A percentile compares a stretch with the other conserved stretches of the same genome.
Conservation (phyloP, 1,140 invertebrate species). For the Zaprionus ghesquierei region DNA sequence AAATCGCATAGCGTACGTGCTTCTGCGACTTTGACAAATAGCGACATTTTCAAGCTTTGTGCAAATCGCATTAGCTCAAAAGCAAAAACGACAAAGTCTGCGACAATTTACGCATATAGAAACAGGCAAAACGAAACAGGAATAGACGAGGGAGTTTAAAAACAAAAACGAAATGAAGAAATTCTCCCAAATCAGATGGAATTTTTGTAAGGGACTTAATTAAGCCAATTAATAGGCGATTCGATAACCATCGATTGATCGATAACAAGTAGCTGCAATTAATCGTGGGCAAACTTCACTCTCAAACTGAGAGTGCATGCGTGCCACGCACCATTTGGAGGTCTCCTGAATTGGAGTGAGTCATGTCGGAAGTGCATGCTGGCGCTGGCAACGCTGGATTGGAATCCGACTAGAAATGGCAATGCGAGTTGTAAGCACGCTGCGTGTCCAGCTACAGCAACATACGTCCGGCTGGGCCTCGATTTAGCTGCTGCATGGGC, state of each 20-base stretch:
- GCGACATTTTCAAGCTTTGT: background rate
- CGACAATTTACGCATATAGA: background rate
- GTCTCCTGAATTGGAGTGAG: constrained; percentile 2
- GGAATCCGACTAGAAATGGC: background rate
- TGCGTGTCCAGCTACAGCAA: constrained; percentile 1
- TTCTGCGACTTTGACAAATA: background rate
- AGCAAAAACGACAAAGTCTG: background rate
- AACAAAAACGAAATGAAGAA: background rate
- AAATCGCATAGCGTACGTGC: background rate
- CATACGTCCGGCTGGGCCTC: no score
- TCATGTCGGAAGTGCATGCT: constrained; percentile 29
- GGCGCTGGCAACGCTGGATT: background rate
- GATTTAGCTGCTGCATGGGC: no score
- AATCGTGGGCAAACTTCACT: background rate
- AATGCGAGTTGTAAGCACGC: constrained; percentile 9
- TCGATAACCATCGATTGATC: background rate
- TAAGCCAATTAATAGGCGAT: background rate
- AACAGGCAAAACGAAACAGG: background rate
- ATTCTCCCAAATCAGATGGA: background rate
- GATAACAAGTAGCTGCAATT: background rate
- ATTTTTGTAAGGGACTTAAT: background rate
- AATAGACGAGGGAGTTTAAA: background rate
- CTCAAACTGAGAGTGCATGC: background rate
- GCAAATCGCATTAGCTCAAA: background rate
- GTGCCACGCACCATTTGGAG: background rate